Evolutionary conservation across 2,797 vertebrate species (phyloP).

Genomic region (Halcyon chelicuti): DNA sequence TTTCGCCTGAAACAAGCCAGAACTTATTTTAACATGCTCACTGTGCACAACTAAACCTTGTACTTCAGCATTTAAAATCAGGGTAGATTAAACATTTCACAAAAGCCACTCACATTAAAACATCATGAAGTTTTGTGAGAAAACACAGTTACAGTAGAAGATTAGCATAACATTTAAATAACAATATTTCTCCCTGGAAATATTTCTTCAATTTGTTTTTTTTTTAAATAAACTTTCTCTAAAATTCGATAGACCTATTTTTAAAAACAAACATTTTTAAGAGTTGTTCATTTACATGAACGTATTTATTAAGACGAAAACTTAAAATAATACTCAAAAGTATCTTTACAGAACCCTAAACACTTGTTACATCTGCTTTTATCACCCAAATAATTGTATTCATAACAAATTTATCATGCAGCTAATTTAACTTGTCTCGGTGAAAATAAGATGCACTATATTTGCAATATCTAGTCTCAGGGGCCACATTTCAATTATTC

Average conservation of each 20-base stretch:
- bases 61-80: neutral
- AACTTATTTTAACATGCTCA: neutral
- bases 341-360: conserved; percentile 63
- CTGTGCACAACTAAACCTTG: neutral
- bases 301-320: conserved; percentile 10
- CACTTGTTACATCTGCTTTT: conserved; percentile 72
- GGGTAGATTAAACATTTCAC: neutral
- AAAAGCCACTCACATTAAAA: neutral
- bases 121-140: neutral
- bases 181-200: neutral
- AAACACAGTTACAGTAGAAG: neutral
- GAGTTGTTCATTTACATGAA: conserved; percentile 20
- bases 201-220: neutral
- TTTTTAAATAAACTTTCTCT: neutral
- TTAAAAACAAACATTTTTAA: neutral
- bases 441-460: conserved; percentile 80
- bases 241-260: neutral
- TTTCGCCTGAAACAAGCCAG: neutral
- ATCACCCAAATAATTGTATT: conserved; percentile 82
- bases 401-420: conserved; percentile 81
- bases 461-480: conserved; percentile 75
- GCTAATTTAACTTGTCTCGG: conserved; percentile 84
- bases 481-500: conserved; percentile 83
- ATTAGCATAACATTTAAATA: neutral
- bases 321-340: conserved; percentile 1